Base-by-base conservation (phyloP, 2,888 invertebrate genomes). In the Meteorus colon region DNA sequence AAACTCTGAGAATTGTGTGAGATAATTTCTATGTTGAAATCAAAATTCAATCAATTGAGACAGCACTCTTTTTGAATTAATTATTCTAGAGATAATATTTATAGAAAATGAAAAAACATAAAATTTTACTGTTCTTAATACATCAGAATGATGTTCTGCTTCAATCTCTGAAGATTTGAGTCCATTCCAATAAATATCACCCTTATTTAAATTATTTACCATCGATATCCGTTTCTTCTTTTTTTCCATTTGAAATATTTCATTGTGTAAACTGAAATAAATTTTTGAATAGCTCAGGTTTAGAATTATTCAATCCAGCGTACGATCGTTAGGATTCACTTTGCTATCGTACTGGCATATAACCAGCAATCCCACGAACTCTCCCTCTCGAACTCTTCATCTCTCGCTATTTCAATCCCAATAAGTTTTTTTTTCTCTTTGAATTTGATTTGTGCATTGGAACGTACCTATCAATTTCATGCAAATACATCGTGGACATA, bases 251-350 rank as follows among this genome's bases (percentile, higher is more conserved):
- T 12, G 27, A 60, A 60, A 24, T 27, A 60, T 12, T n/a, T 27
- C 2, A 29, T 19, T 27, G n/a, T 31, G 29, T 31, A 29, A 16
- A 16, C 29, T 31, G 4, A 31, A 62, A 31, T 16, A 31, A 2
- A 59, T 12, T 51, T 24, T 10, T 27, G 19, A 8, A 74, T 74
- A 80, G 82, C 81, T 84, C 85, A 83, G 84, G 81, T 34, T 81
- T 70, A 72, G 81, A 84, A 86, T 86, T 87, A 87, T 86, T 86
- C 86, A 80, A 78, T 76, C 76, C 79, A 78, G 80, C 77, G 80
- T 81, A 19, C 55, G 83, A 86, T 86, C 85, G 85, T 86, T 84
- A 82, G 83, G 80, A 87, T 87, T 85, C 84, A 83, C 84, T 86
- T 84, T 84, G 83, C 84, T 84, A 82, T 78, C 78, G 59, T 67